Evolutionary conservation across 2,113 vertebrate species (phyloP), one percentile per base, ranked within the genome.

Genomic region (Dipodomys ordii): DNA sequence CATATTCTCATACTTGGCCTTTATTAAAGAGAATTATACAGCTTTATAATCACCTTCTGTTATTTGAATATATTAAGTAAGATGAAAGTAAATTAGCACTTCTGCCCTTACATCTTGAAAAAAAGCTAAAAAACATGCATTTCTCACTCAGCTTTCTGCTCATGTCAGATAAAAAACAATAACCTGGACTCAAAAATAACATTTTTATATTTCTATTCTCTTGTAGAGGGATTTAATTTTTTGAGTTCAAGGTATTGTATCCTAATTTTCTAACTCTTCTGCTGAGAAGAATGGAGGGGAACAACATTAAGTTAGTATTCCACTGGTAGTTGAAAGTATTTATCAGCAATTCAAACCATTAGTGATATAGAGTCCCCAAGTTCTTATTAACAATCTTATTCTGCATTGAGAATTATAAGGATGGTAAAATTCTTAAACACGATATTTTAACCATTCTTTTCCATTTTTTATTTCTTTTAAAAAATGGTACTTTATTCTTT

Each of bases 31-130:
- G 49, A 88, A 64, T 91, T 76, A 69, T n/a, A 69, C 60, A 85
- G 35, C 4, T 95, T 95, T 94, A 94, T 81, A 93, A 88, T 95
- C n/a, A 76, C 85, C 44, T 93, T 80, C 25, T 83, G 7, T 76
- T 81, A 84, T 64, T 44, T 81, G n/a, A 76, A 44, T 22, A 84
- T 84, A 76, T 84, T 91, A 91, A 83, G 78, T 57, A 64, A 67
- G 71, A 76, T 88, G 49, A 74, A 88, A 88, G 64, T 85, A 9
- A 84, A 57, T 88, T 74, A n/a, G 23, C 12, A 84, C 6, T 87
- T 46, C 39, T 22, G 76, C 46, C 27, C 30, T 91, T 60, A n/a
- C 6, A 39, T 44, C 49, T 73, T 84, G 65, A 22, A n/a, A 79
- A 79, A n/a, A n/a, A 23, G 39, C 49, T 25, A 64, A 62, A 28